phyloP scores from a whole-genome alignment of 2,113 vertebrate genomes.

The Daboia siamensis region DNA sequence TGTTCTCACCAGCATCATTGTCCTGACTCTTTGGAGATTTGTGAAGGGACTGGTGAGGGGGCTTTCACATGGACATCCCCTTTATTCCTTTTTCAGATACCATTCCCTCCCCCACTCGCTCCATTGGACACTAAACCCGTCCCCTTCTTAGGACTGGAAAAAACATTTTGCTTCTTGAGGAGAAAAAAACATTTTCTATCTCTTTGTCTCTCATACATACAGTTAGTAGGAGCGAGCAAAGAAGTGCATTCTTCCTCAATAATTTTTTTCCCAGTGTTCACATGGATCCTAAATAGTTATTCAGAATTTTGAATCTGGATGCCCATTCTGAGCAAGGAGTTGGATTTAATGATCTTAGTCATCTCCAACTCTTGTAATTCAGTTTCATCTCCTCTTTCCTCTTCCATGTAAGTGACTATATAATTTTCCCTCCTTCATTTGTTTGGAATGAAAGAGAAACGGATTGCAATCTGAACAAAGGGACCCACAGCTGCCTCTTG shows the following conservation, averaged over 20 bases:
- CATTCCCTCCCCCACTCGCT: not conserved
- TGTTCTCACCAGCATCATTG: conserved; percentile 36
- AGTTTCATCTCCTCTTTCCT: not conserved
- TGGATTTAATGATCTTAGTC: not conserved
- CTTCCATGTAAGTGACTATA: not conserved
- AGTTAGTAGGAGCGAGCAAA: not conserved
- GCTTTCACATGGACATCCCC: conserved; percentile 15
- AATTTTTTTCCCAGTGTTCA: not conserved
- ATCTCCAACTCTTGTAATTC: not conserved
- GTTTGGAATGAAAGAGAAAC: not conserved
- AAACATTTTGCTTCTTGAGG: not conserved
- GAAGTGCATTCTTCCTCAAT: not conserved
- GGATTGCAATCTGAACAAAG: not conserved
- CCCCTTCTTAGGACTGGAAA: not conserved
- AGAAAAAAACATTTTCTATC: not conserved
- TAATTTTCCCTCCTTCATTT: not conserved
- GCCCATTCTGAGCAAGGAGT: not conserved
- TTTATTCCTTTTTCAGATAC: not conserved
- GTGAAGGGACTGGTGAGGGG: not conserved
- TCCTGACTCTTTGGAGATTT: conserved; percentile 27
- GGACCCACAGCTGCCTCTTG: not conserved
- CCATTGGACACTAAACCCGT: not conserved
- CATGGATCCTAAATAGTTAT: not conserved
- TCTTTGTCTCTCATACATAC: not conserved
- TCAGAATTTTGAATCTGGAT: not conserved